These are phyloP conservation scores for Brachycybe producta DNA, from an alignment of 2,888 invertebrate species.

Conservation along the genomic window DNA sequence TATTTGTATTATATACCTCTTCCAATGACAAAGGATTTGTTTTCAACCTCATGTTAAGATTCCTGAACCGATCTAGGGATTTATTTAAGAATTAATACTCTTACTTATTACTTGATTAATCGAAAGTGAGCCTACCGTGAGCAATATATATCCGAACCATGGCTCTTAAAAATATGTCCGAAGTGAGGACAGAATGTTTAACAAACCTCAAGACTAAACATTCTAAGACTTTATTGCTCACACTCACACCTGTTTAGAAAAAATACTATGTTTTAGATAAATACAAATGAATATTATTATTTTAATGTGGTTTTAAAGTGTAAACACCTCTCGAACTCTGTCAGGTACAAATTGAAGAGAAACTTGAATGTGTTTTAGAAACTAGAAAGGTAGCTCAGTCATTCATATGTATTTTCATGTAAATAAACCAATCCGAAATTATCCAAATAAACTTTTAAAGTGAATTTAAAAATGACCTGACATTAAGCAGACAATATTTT, in stretches of 20 bases:
- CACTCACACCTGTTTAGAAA: constrained; percentile 40
- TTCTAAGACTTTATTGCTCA: constrained; percentile 62
- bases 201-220: constrained; percentile 53
- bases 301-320: neutral
- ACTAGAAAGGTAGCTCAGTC: too few relatives aligned
- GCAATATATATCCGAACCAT: constrained; percentile 49
- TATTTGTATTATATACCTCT: constrained; percentile 1
- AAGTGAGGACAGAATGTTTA: constrained; percentile 43
- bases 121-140: constrained; percentile 47
- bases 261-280: constrained; percentile 3
- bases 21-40: constrained; percentile 13
- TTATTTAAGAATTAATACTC: too few relatives aligned
- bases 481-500: too few relatives aligned
- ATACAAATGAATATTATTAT: constrained; percentile 10
- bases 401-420: too few relatives aligned
- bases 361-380: too few relatives aligned
- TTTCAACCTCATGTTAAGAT: constrained; percentile 12
- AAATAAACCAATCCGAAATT: too few relatives aligned
- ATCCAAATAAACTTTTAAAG: too few relatives aligned
- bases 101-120: too few relatives aligned
- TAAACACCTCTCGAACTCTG: too few relatives aligned
- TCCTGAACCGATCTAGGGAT: constrained; percentile 8
- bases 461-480: too few relatives aligned
- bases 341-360: too few relatives aligned
- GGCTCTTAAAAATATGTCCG: constrained; percentile 51